A percentile compares a stretch with the other conserved stretches of the same genome.
Evolutionary conservation across 2,113 vertebrate genomes (phyloP).

Genomic region (Stegastes partitus): DNA sequence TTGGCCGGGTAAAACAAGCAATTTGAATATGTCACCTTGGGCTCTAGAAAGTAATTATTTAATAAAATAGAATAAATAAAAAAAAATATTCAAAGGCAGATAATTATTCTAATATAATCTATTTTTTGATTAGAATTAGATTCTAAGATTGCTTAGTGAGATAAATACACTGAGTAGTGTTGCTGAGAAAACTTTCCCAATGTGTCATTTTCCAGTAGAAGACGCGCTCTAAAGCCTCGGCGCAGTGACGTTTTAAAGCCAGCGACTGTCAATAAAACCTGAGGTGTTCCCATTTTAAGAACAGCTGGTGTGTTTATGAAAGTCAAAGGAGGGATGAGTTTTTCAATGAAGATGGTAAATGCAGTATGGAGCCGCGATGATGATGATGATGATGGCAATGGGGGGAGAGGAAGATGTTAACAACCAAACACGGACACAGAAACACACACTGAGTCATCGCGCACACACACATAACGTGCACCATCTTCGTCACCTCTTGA

Average conservation of each 20-base stretch:
- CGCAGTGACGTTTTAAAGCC: too few relatives aligned
- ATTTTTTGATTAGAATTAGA: not conserved
- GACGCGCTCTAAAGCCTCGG: not conserved
- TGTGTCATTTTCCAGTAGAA: not conserved
- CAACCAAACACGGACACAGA: not conserved
- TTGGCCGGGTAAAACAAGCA: not conserved
- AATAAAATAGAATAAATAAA: too few relatives aligned
- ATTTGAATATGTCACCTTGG: not conserved
- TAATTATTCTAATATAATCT: not conserved
- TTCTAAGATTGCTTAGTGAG: not conserved
- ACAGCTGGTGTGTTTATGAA: not conserved
- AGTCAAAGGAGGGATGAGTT: not conserved
- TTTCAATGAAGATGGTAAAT: not conserved
- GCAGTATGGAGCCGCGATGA: not conserved
- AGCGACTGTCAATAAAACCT: too few relatives aligned
- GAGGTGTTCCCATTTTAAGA: not conserved
- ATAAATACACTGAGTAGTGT: too few relatives aligned
- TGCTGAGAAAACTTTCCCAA: too few relatives aligned
- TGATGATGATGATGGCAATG: not conserved
- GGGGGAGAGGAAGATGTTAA: not conserved
- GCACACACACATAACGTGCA: conserved; percentile 18
- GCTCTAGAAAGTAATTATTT: not conserved
- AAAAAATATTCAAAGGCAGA: too few relatives aligned
- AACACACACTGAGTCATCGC: conserved; percentile 23
- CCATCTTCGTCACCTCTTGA: conserved; percentile 55